Base-by-base conservation (phyloP, 2,113 vertebrate genomes). In the Galeopterus variegatus region DNA sequence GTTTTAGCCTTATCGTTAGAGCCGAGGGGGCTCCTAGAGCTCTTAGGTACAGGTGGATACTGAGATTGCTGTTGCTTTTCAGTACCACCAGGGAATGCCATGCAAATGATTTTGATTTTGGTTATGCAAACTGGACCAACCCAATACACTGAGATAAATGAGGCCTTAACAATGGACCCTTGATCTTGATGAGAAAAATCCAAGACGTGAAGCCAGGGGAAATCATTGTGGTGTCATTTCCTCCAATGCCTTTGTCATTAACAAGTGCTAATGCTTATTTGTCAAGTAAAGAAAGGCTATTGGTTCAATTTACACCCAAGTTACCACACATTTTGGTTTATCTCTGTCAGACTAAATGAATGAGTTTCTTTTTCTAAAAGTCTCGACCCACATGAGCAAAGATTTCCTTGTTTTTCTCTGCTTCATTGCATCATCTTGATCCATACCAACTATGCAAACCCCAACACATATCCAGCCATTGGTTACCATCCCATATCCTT, bases 161-260 rank as follows among this genome's bases (percentile, higher is more conserved):
- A 9, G 54, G 77, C 75, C 84, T 0, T 48, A 89, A 24, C 7
- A 58, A 65, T 60, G 50, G 45, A 17, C 95, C 88, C 89, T 52
- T 60, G n/a, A 60, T n/a, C 70, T 88, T 89, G 28, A 0, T 0
- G 70, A 98, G 79, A 90, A 98, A 97, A 96, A 94, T 83, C 90
- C 96, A 96, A 92, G 83, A 69, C 45, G n/a, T 0, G 62, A 83
- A 96, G 90, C 97, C 98, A 98, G 48, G 67, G 83, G 90, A 96
- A 98, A 93, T 96, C 90, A 64, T 93, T 76, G 73, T 96, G 96
- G 97, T 88, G 70, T 94, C 90, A 93, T 97, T 95, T 95, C 82
- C 69, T 88, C 97, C 89, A 95, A 75, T 52, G 77, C 81, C 69
- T 33, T 90, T 90, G 87, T 97, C 93, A 4, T 41, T 11, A 95